These are phyloP conservation scores for Leucosticte australis DNA, from an alignment of 2,113 vertebrate genomes.

Conservation along the genomic window DNA sequence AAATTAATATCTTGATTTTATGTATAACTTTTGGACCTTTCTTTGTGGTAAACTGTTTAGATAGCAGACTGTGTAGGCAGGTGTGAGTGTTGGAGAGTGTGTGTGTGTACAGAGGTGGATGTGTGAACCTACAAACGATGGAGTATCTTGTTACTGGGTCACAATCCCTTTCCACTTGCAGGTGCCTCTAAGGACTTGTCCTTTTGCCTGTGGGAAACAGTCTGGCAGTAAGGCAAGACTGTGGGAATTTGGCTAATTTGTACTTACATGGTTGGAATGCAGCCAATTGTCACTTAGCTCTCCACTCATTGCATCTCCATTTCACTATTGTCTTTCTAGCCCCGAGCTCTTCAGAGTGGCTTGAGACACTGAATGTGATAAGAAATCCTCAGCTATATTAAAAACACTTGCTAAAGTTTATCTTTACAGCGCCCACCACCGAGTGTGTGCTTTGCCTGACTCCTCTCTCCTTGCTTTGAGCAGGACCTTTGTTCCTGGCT, in stretches of 20 bases:
- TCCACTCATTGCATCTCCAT: neutral
- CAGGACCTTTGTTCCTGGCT: slow-evolving; percentile 56
- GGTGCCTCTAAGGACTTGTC: neutral
- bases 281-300: slow-evolving; percentile 13
- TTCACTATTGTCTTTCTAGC: neutral
- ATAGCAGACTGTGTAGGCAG: neutral
- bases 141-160: neutral
- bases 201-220: slow-evolving; percentile 27
- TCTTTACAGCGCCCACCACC: neutral
- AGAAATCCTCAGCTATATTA: neutral
- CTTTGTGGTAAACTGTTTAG: neutral
- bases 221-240: neutral
- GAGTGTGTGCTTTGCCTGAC: neutral
- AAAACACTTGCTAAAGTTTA: neutral
- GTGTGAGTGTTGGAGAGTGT: neutral
- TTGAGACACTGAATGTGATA: neutral
- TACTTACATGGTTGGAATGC: neutral
- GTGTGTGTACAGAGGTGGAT: neutral
- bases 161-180: neutral
- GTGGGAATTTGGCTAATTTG: slow-evolving; percentile 34
- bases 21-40: neutral
- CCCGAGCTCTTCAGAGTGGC: neutral
- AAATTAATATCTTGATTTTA: neutral
- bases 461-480: neutral
- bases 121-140: neutral